phyloP scores from a whole-genome alignment of 2,888 invertebrate genomes.

The Scelioninae gen. 1 region DNA sequence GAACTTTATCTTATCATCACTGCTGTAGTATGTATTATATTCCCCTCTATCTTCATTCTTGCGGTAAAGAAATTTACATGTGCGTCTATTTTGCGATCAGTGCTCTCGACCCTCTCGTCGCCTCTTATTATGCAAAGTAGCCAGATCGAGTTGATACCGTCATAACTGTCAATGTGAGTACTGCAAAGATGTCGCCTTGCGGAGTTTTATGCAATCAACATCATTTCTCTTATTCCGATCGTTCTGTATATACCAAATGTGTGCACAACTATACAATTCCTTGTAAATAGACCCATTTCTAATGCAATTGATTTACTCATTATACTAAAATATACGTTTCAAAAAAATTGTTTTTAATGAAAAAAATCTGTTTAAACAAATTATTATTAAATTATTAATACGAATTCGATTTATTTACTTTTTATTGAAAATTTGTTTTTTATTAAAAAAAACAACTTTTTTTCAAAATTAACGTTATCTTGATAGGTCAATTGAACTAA shows the following conservation, averaged over 20 bases:
- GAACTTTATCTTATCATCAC: conserved; percentile 21
- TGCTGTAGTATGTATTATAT: conserved; percentile 20
- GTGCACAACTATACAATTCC: conserved; percentile 16
- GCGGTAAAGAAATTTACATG: conserved; percentile 50
- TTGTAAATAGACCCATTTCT: conserved; percentile 24
- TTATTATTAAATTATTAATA: too few species aligned
- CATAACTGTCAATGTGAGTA: conserved; percentile 76
- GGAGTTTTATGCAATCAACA: conserved; percentile 74
- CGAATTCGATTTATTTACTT: too few species aligned
- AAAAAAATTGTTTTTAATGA: too few species aligned
- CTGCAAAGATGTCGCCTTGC: conserved; percentile 75
- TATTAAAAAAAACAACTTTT: too few species aligned
- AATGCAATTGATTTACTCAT: conserved; percentile 9
- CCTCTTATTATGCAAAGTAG: conserved; percentile 80
- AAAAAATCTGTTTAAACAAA: too few species aligned
- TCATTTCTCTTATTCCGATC: conserved; percentile 45
- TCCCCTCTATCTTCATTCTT: conserved; percentile 36
- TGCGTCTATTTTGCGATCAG: conserved; percentile 49
- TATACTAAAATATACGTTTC: too few species aligned
- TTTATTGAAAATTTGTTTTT: too few species aligned
- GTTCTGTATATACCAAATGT: conserved; percentile 16
- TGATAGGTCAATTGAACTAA: conserved; percentile 38
- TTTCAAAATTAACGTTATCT: too few species aligned
- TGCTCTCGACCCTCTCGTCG: conserved; percentile 72
- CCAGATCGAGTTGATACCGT: conserved; percentile 77